Evolutionary conservation across 2,888 invertebrate genomes (phyloP), one percentile per base, ranked within the genome.

Genomic region (Cantharis nigra): DNA sequence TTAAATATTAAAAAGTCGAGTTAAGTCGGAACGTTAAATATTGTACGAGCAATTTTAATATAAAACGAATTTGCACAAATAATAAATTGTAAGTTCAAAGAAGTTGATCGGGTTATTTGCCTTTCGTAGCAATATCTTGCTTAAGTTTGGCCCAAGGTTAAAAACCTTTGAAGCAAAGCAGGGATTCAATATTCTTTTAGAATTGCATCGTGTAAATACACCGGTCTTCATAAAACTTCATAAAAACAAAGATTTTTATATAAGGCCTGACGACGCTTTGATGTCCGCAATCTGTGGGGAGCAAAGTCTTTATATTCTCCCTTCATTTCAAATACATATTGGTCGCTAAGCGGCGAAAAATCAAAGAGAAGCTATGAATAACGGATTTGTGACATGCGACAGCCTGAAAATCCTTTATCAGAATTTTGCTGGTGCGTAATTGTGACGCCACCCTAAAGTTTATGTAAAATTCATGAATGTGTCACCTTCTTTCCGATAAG

Each of bases 381-480:
- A 83, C 81, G 81, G 81, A 84, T 83, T 81, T 82, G 81, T 82
- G 83, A 81, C 82, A 80, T 81, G 82, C 80, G 83, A 84, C 82
- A 83, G 82, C 83, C 83, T 80, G 79, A 71, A 76, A 77, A 76
- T 74, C 75, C 74, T 69, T 72, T 79, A 80, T 80, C 69, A 74
- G 73, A 69, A 71, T 70, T 75, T 75, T 81, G 77, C 81, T 80
- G 80, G 81, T 80, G 77, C 82, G 83, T 86, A 86, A 87, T 86
- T 86, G 85, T 83, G 82, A 82, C 83, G 84, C 81, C 83, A 82
- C 84, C 84, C 82, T 79, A 77, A 81, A 76, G 80, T 81, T 82
- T 83, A 86, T 87, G 87, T 85, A 86, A 87, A 86, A 87, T 87
- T 87, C 86, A 87, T 87, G 86, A 83, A 83, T 81, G 82, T 83